phyloP scores from a whole-genome alignment of 2,888 invertebrate species.

The Ametastegia equiseti region DNA sequence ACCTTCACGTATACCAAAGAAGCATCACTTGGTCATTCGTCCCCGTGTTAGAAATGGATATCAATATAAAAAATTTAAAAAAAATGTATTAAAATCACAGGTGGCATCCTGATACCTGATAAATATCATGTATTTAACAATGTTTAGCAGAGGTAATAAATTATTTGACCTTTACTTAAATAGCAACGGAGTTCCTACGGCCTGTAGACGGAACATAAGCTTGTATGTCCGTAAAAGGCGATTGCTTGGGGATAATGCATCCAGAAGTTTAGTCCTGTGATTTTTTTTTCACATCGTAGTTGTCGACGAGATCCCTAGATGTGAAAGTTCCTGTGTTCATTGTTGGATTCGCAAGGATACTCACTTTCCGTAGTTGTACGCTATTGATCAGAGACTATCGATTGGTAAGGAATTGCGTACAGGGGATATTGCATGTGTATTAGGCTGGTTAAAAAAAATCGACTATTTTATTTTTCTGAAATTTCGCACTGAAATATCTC shows the following conservation, averaged over 20 bases:
- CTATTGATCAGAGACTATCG: constrained; percentile 10
- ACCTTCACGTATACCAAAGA: too few species aligned
- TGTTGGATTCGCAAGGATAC: constrained; percentile 13
- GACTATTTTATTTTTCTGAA: too few species aligned
- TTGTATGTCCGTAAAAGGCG: constrained; percentile 16
- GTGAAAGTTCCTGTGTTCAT: constrained; percentile 41
- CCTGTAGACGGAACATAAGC: constrained; percentile 4
- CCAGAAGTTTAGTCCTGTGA: not conserved
- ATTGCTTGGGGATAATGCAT: constrained; percentile 34
- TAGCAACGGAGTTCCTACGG: constrained; percentile 21
- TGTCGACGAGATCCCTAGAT: constrained; percentile 11
- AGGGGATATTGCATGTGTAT: not conserved
- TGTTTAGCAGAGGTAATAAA: constrained; percentile 15
- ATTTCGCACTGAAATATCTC: too few species aligned
- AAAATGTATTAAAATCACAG: not conserved
- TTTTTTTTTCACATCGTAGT: constrained; percentile 11
- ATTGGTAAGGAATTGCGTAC: not conserved
- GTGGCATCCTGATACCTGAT: not conserved
- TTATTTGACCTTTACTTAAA: constrained; percentile 26
- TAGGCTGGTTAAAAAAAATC: not conserved
- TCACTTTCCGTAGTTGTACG: not conserved
- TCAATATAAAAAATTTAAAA: not conserved
- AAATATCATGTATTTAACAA: not conserved
- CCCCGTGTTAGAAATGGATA: too few species aligned
- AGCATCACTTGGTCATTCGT: too few species aligned